Evolutionary conservation across 2,113 vertebrate genomes (phyloP).

Genomic region (Prionailurus bengalensis): DNA sequence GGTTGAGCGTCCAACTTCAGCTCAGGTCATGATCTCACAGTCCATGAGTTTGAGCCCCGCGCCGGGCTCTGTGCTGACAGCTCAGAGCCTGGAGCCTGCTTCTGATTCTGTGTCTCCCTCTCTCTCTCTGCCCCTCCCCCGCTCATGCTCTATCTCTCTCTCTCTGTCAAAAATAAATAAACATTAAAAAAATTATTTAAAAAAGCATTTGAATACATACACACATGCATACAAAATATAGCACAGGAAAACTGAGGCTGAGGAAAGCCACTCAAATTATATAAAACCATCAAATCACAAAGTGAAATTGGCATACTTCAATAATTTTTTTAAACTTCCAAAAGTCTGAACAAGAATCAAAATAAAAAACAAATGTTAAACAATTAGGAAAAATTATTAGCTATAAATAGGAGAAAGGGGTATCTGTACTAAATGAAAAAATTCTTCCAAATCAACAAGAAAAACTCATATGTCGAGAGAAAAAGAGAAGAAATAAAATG

Average conservation of each 20-base stretch:
- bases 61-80: too few relatives aligned
- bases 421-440: not conserved
- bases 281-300: slow-evolving; percentile 30
- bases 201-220: too few relatives aligned
- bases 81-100: too few relatives aligned
- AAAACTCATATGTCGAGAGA: not conserved
- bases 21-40: too few relatives aligned
- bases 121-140: too few relatives aligned
- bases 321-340: not conserved
- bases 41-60: too few relatives aligned
- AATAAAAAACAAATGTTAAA: not conserved
- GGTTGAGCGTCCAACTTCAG: too few relatives aligned
- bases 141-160: too few relatives aligned
- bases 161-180: too few relatives aligned
- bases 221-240: not conserved
- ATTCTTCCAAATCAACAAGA: not conserved
- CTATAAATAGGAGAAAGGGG: not conserved
- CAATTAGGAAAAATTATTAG: not conserved
- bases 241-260: not conserved
- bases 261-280: not conserved
- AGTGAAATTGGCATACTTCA: not conserved
- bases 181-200: too few relatives aligned
- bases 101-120: too few relatives aligned
- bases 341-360: slow-evolving; percentile 26
- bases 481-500: not conserved